phyloP scores from a whole-genome alignment of 2,888 invertebrate genomes.

The Hylaea fasciaria region DNA sequence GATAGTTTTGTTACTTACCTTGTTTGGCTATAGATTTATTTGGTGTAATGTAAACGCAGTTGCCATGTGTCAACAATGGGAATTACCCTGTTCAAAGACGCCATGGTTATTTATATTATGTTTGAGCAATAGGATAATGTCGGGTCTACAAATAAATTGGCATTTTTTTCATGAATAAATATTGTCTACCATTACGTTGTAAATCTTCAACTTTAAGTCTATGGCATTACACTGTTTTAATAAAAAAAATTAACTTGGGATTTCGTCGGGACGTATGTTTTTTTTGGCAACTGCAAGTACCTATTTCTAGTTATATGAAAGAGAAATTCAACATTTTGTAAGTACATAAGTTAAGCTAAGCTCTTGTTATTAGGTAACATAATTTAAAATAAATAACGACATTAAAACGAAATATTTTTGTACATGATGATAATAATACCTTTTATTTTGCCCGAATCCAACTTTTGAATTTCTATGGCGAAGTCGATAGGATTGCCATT shows the following conservation, averaged over 20 bases:
- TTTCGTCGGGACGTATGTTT: not conserved
- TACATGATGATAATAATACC: conserved; percentile 61
- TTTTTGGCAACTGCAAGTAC: conserved; percentile 13
- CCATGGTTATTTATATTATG: no score
- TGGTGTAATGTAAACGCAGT: conserved; percentile 32
- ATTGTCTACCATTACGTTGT: no score
- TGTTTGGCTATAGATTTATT: conserved; percentile 12
- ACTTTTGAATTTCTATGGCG: not conserved
- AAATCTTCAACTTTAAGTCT: no score
- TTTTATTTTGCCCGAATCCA: conserved; percentile 22
- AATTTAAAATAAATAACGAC: conserved; percentile 71
- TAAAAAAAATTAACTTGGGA: no score
- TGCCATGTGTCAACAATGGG: no score
- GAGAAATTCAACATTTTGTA: conserved; percentile 43
- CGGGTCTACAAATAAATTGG: no score
- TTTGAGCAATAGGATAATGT: no score
- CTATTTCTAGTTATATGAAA: conserved; percentile 4
- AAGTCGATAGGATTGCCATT: no score
- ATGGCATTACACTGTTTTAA: no score
- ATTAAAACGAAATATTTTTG: conserved; percentile 80
- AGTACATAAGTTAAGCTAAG: conserved; percentile 50
- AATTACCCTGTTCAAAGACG: no score
- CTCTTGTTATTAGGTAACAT: conserved; percentile 71
- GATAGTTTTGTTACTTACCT: conserved; percentile 12
- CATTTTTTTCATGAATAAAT: no score